These are phyloP conservation scores for Camponotus vicinus DNA, from an alignment of 1,140 invertebrate species.

Conservation along the genomic window DNA sequence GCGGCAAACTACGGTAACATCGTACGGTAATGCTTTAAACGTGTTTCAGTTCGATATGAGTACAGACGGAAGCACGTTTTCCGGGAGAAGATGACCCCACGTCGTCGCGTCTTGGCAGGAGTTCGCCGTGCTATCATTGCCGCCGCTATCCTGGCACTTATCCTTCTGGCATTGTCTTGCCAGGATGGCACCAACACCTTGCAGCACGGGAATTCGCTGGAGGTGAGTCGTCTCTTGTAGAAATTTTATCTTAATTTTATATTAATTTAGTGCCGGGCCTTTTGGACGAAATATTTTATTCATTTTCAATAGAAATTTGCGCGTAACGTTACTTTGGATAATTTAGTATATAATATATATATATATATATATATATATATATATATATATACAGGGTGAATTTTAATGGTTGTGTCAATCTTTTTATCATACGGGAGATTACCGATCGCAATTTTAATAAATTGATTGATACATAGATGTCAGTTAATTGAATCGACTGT, in stretches of 20 bases:
- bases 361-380: neutral
- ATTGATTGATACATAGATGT: too few species aligned
- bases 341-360: conserved; percentile 19
- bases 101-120: conserved; percentile 82
- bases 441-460: too few species aligned
- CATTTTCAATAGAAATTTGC: neutral
- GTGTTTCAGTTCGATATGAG: conserved; percentile 84
- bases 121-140: conserved; percentile 81
- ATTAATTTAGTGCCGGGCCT: too few species aligned
- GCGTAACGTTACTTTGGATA: neutral
- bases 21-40: neutral
- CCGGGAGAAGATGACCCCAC: conserved; percentile 85
- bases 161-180: conserved; percentile 81
- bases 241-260: neutral
- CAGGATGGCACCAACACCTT: conserved; percentile 81
- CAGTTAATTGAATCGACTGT: too few species aligned
- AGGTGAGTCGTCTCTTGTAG: conserved; percentile 74
- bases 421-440: too few species aligned
- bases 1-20: neutral
- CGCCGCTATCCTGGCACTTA: conserved; percentile 80
- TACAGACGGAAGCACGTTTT: conserved; percentile 81
- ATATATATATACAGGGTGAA: too few species aligned
- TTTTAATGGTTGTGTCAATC: too few species aligned
- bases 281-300: neutral
- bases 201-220: conserved; percentile 76